A percentile compares a stretch with the other conserved stretches of the same genome.
phyloP scores from a whole-genome alignment of 2,113 vertebrate species.

The Labrus mixtus region DNA sequence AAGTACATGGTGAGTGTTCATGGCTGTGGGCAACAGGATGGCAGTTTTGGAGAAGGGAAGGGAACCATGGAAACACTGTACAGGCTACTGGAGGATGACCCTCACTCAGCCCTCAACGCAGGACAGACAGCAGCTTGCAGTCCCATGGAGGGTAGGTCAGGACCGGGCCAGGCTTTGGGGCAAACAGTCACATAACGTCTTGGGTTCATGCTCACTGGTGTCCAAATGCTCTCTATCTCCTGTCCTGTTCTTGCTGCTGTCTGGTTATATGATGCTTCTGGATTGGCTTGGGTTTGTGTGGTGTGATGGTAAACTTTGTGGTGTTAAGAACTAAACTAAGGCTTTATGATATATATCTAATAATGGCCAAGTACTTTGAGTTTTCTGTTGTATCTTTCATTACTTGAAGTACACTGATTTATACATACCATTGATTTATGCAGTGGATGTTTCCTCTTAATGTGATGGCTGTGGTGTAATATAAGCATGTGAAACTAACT shows the following conservation, averaged over 20 bases:
- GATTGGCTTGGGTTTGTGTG: slow-evolving; percentile 24
- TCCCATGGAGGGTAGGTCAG: slow-evolving; percentile 75
- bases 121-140: slow-evolving; percentile 75
- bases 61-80: slow-evolving; percentile 64
- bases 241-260: slow-evolving; percentile 39
- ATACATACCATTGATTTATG: neutral
- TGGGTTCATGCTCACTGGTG: neutral
- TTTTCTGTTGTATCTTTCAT: too few relatives aligned
- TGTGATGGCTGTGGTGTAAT: neutral
- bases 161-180: slow-evolving; percentile 6
- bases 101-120: slow-evolving; percentile 74
- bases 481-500: neutral
- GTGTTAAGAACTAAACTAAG: slow-evolving; percentile 13
- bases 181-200: neutral
- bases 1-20: slow-evolving; percentile 77
- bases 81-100: slow-evolving; percentile 80
- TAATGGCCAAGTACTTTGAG: too few relatives aligned
- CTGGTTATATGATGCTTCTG: slow-evolving; percentile 10
- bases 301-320: slow-evolving; percentile 1
- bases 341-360: slow-evolving; percentile 27
- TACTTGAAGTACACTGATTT: too few relatives aligned
- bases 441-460: neutral
- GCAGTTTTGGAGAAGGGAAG: slow-evolving; percentile 68
- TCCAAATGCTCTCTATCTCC: slow-evolving; percentile 8
- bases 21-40: slow-evolving; percentile 58